Percentiles rank a stretch among this genome's conserved stretches.
These are phyloP conservation scores for Neodontobutis hainanensis DNA, from an alignment of 2,113 vertebrate genomes.

Conservation along the genomic window DNA sequence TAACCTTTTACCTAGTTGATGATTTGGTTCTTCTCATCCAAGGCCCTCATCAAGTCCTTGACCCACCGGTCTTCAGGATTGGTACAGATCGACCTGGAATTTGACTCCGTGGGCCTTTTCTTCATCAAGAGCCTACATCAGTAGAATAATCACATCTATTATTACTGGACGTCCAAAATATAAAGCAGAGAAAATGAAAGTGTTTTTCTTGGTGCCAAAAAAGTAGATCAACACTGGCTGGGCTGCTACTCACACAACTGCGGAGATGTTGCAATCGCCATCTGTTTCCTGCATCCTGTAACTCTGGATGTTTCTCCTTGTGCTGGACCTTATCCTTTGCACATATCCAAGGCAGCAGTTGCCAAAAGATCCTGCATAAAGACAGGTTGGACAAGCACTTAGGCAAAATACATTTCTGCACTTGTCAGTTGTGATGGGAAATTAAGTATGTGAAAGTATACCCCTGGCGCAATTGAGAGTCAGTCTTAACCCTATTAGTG, in stretches of 20 bases:
- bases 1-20: slow-evolving; percentile 28
- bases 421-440: background rate
- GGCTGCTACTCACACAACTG: slow-evolving; percentile 73
- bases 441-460: background rate
- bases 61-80: slow-evolving; percentile 29
- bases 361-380: slow-evolving; percentile 65
- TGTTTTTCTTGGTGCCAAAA: background rate
- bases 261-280: slow-evolving; percentile 78
- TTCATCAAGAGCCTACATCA: slow-evolving; percentile 50
- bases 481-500: background rate
- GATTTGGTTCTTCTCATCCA: background rate
- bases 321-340: accelerated
- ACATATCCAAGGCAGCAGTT: slow-evolving; percentile 75
- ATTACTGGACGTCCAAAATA: background rate
- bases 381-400: background rate
- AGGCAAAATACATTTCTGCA: background rate
- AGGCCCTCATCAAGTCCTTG: background rate
- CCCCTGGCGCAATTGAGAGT: background rate
- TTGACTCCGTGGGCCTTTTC: accelerated
- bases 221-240: background rate
- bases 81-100: slow-evolving; percentile 38
- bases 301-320: background rate
- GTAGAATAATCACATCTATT: background rate
- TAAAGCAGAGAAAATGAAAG: background rate
- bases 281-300: slow-evolving; percentile 75